These are phyloP conservation scores for Helicoverpa assulta DNA, from an alignment of 2,888 invertebrate species.

Conservation along the genomic window DNA sequence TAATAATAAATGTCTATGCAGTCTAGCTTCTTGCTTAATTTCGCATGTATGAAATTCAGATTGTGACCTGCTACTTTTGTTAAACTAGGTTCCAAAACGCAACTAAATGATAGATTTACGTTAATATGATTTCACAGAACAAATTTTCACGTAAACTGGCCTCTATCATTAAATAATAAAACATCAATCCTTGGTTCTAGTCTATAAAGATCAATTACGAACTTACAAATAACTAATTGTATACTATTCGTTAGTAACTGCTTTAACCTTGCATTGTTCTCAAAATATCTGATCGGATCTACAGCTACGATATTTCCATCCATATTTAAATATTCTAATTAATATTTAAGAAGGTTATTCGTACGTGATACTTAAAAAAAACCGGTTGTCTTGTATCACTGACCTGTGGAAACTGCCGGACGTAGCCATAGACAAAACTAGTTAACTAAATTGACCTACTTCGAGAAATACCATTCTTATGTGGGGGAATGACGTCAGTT, in stretches of 20 bases:
- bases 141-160: too few relatives aligned
- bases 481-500: conserved; percentile 20
- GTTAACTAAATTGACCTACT: conserved; percentile 57
- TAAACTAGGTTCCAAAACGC: too few relatives aligned
- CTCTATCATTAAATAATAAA: background rate
- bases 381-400: conserved; percentile 47
- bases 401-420: conserved; percentile 54
- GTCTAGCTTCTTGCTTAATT: too few relatives aligned
- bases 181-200: background rate
- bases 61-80: too few relatives aligned
- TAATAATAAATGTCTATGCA: too few relatives aligned
- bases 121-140: too few relatives aligned
- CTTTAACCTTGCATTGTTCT: conserved; percentile 44
- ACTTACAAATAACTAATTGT: background rate
- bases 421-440: conserved; percentile 28
- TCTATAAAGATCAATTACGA: background rate
- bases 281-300: conserved; percentile 13
- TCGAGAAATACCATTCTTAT: conserved; percentile 39
- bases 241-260: background rate
- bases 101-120: too few relatives aligned
- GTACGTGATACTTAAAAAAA: conserved; percentile 38
- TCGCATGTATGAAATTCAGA: too few relatives aligned
- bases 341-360: conserved; percentile 1
- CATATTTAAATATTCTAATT: background rate
- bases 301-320: conserved; percentile 3